Base-by-base conservation (phyloP, 2,888 invertebrate genomes). In the Sinhomidia bicolor region DNA sequence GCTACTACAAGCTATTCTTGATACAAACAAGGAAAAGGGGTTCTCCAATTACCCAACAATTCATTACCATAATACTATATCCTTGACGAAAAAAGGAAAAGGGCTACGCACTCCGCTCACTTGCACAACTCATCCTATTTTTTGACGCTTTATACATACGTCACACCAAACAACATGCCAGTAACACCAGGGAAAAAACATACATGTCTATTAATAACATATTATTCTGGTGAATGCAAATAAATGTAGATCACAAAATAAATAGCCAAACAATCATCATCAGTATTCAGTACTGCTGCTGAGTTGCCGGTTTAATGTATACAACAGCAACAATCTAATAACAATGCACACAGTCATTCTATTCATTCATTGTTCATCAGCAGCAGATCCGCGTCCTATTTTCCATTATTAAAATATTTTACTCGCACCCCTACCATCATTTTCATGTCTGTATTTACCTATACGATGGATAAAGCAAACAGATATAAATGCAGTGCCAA, bases 81-180 rank as follows among this genome's bases (percentile, higher is more conserved):
- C 74, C 74, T 74, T 74, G 74, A 74, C n/a, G n/a, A 9, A 23
- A 20, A 74, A 74, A 74, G 74, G 74, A 74, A 74, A 74, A 74
- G 74, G 74, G 74, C 47, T 74, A 74, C 74, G 7, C 6, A 23
- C n/a, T 12, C 4, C 36, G 36, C 36, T n/a, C 1, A 57, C 17
- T 20, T 20, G 20, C 23, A 57, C n/a, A n/a, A n/a, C n/a, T n/a
- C n/a, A n/a, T n/a, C n/a, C n/a, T n/a, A n/a, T n/a, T n/a, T n/a
- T n/a, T n/a, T n/a, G n/a, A n/a, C n/a, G n/a, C n/a, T n/a, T n/a
- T n/a, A n/a, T n/a, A 20, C 23, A 20, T 20, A 36, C 3, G 4
- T 6, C 20, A 60, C 12, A 65, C 65, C 26, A 26, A 26, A 32
- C n/a, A 17, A 29, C 3, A 20, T 20, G n/a, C 1, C 7, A 5